Evolutionary conservation across 2,113 vertebrate genomes (phyloP), one percentile per base, ranked within the genome.

Genomic region (Oxygymnocypris stewartii): DNA sequence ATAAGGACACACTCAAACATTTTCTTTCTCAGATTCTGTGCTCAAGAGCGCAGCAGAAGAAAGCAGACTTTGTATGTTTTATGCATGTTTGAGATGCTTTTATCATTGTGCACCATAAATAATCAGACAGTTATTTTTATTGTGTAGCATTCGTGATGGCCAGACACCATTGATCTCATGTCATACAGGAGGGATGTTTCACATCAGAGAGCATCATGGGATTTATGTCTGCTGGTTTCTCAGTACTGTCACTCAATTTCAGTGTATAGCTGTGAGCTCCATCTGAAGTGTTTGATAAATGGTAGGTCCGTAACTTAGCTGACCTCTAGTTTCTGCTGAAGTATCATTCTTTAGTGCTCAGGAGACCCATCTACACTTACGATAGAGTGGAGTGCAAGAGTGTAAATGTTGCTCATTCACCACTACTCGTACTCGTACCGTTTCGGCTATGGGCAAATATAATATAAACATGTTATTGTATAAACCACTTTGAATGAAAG

Each of bases 351-450:
- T 85, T 84, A 67, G 74, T 78, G 49, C 84, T 80, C 86, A 54
- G 77, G 79, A 89, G 86, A 78, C 75, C n/a, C 57, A 40, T 65
- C 37, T 57, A 8, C 59, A 47, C 86, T 87, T 85, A 42, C 44
- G 25, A 75, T 84, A 37, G 37, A 63, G 67, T 83, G 13, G 80
- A 90, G 89, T 79, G 80, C 84, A 44, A 88, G 82, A 84, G 90
- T 88, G 86, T 89, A 92, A 93, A 88, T 86, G 87, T 85, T 87
- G 89, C 87, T 93, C 88, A 90, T 84, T 76, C 47, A 28, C 37
- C 11, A 10, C 59, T 83, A 28, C 84, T 79, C 74, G 6, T 35
- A 49, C 42, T 4, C 31, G 42, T 37, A 23, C 69, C 35, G 18
- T 5, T 73, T 10, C 18, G 1, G 42, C 40, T 76, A 47, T 25